phyloP scores from a whole-genome alignment of 2,888 invertebrate genomes.

The Parasteatoda lunata region DNA sequence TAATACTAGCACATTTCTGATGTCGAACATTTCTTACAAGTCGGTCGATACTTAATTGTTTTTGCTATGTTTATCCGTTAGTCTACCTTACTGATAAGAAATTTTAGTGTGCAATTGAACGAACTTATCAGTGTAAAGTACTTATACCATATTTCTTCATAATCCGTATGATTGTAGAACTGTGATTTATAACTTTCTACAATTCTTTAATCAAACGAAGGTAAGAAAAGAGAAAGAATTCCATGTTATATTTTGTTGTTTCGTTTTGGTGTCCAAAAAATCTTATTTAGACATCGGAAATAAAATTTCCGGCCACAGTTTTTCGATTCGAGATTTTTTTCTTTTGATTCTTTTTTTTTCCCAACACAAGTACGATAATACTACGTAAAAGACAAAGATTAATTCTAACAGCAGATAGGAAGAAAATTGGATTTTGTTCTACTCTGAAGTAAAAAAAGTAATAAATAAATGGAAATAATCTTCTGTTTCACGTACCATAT shows the following conservation, averaged over 20 bases:
- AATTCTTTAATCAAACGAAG: conserved; percentile 45
- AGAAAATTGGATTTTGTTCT: conserved; percentile 40
- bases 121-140: conserved; percentile 27
- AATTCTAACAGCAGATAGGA: conserved; percentile 34
- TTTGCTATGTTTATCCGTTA: neutral
- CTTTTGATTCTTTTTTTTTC: conserved; percentile 1
- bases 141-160: conserved; percentile 36
- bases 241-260: neutral
- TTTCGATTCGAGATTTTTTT: conserved; percentile 1
- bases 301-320: conserved; percentile 59
- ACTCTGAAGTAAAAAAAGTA: neutral
- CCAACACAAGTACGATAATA: conserved; percentile 31
- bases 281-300: conserved; percentile 55
- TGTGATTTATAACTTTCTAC: conserved; percentile 45
- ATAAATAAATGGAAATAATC: neutral
- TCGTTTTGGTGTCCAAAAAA: conserved; percentile 21
- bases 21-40: too few relatives aligned
- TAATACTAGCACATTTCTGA: too few relatives aligned
- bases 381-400: conserved; percentile 45
- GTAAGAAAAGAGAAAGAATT: neutral
- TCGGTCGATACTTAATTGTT: neutral
- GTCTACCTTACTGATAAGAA: conserved; percentile 29
- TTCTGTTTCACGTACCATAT: neutral
- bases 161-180: conserved; percentile 46
- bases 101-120: neutral